Evolutionary conservation across 2,797 vertebrate species (phyloP).

Genomic region (Micromesistius poutassou): DNA sequence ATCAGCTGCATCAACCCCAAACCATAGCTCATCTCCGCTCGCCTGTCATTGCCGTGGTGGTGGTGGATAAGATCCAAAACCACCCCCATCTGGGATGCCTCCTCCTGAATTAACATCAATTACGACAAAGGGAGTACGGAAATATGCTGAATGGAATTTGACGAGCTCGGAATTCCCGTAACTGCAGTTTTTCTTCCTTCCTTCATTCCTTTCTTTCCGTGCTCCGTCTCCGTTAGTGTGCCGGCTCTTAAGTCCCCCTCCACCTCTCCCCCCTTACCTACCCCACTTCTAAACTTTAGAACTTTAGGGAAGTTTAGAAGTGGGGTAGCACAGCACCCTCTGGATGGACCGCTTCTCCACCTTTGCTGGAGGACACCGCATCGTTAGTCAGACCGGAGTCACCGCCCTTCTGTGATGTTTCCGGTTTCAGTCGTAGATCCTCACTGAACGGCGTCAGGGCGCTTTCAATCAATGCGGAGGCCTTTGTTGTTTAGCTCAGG

Average conservation of each 20-base stretch:
- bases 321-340: slow-evolving; percentile 52
- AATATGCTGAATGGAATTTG: background rate
- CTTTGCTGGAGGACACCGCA: background rate
- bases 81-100: background rate
- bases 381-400: background rate
- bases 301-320: too few relatives aligned
- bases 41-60: background rate
- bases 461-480: too few relatives aligned
- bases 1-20: background rate
- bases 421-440: too few relatives aligned
- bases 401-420: background rate
- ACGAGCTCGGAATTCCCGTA: background rate
- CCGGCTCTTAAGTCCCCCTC: slow-evolving; percentile 4
- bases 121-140: background rate
- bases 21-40: background rate
- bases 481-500: too few relatives aligned
- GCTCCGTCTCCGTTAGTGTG: slow-evolving; percentile 64
- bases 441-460: too few relatives aligned
- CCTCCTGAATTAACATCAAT: slow-evolving; percentile 1
- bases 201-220: too few relatives aligned
- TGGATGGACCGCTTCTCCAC: background rate
- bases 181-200: background rate
- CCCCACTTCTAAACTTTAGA: slow-evolving; percentile 54
- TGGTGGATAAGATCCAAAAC: background rate
- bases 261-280: background rate